These are phyloP conservation scores for Chrysina gloriosa DNA, from an alignment of 2,888 invertebrate genomes.

Conservation along the genomic window DNA sequence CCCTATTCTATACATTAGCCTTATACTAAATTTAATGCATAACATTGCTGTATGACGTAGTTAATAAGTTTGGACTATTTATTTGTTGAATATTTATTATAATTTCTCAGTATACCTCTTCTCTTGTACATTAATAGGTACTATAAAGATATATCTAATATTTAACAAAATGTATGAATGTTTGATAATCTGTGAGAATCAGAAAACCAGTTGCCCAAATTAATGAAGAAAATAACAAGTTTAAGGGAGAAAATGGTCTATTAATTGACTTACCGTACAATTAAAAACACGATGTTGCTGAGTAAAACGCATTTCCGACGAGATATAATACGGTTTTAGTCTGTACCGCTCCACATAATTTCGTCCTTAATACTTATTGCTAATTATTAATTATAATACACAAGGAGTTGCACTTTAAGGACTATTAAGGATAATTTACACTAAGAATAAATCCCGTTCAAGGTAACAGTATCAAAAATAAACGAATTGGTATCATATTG, in stretches of 20 bases:
- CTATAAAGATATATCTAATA: too few species aligned
- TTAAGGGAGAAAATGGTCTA: constrained; percentile 51
- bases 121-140: too few species aligned
- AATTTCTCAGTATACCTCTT: too few species aligned
- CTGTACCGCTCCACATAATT: background rate
- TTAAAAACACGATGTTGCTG: constrained; percentile 48
- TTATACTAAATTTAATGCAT: too few species aligned
- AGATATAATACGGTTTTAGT: constrained; percentile 10
- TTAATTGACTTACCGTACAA: constrained; percentile 50
- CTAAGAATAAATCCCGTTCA: constrained; percentile 40
- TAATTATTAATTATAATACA: constrained; percentile 40
- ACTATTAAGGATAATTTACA: constrained; percentile 41
- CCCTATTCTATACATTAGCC: too few species aligned
- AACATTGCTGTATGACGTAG: too few species aligned
- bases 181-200: constrained; percentile 26
- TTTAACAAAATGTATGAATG: too few species aligned
- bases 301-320: constrained; percentile 44
- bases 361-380: constrained; percentile 37
- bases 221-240: constrained; percentile 51
- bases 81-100: too few species aligned
- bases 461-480: background rate
- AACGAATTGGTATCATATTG: background rate
- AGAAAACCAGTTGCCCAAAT: constrained; percentile 39
- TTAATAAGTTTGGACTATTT: too few species aligned
- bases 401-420: constrained; percentile 35